Base-by-base conservation (phyloP, 2,113 vertebrate species). In the Myrmecobius fasciatus region DNA sequence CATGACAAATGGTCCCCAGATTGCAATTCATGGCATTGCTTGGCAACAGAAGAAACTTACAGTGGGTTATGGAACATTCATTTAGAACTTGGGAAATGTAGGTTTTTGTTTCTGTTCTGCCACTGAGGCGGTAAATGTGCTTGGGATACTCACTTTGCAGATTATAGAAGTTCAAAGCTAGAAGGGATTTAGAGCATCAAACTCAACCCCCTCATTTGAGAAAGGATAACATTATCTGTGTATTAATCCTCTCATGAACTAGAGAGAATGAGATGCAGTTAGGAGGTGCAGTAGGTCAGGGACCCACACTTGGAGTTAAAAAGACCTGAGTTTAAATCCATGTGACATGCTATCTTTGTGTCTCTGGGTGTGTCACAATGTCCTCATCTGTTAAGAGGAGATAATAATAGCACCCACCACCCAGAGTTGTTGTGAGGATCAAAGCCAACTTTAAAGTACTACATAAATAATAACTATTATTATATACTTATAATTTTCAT, bases 31-130 rank as follows among this genome's bases (percentile, higher is more conserved):
- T 25, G 26, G 31, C 43, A 49, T 97, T 91, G 51, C 75, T n/a
- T 96, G 97, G 90, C 95, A 93, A 96, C 91, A 31, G 8, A 94
- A 96, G 54, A 83, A 95, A 56, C 95, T 91, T 51, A 92, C 53
- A 91, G 49, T 28, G 10, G 9, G 47, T 88, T 88, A 91, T 6
- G 25, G 83, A 93, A 53, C 91, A 91, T 52, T 49, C 56, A 53
- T 52, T 75, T 89, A 25, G 89, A 91, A 67, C n/a, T 5, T 75
- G 92, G 92, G 47, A 96, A 93, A 52, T 49, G 26, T 24, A 89
- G 94, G 60, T 91, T 94, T 52, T 52, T 9, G 0, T 51, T 83
- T 47, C 36, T 25, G 94, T 26, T 92, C 88, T 93, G 90, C 60
- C 51, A 5, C 1, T n/a, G 36, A 53, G 4, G 46, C 8, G 47